A percentile compares a stretch with the other conserved stretches of the same genome.
phyloP scores from a whole-genome alignment of 2,888 invertebrate species.

The Odontocerum albicorne region DNA sequence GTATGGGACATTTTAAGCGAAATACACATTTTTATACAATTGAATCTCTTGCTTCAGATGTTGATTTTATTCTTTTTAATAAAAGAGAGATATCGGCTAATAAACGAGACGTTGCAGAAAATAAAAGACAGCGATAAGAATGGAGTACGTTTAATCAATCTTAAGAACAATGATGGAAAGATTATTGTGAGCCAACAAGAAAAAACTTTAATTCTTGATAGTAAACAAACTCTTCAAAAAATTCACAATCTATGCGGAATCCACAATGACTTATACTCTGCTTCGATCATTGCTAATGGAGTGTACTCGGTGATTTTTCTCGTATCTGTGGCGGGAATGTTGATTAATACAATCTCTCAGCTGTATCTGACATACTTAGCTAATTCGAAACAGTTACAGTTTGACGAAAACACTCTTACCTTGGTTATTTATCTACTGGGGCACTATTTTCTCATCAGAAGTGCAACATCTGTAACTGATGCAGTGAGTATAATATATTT shows the following conservation, averaged over 20 bases:
- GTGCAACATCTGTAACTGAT: background rate
- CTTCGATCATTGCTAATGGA: slow-evolving; percentile 7
- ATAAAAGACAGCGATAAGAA: background rate
- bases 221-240: background rate
- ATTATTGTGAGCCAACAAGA: slow-evolving; percentile 11
- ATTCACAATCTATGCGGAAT: slow-evolving; percentile 21
- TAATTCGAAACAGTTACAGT: background rate
- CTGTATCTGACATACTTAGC: slow-evolving; percentile 13
- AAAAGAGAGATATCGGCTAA: slow-evolving; percentile 7
- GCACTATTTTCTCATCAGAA: background rate
- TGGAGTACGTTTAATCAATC: background rate
- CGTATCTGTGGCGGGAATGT: slow-evolving; percentile 8
- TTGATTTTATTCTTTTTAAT: slow-evolving; percentile 7
- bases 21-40: slow-evolving; percentile 1
- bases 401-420: background rate
- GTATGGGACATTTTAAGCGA: background rate
- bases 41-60: slow-evolving; percentile 10
- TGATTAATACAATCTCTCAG: slow-evolving; percentile 17
- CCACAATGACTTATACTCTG: slow-evolving; percentile 13
- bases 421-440: background rate
- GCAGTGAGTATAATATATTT: slow-evolving; percentile 7
- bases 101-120: slow-evolving; percentile 12
- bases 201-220: slow-evolving; percentile 8
- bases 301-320: slow-evolving; percentile 17
- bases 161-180: background rate